These are phyloP conservation scores for Cephus nigrinus DNA, from an alignment of 2,888 invertebrate genomes.

Conservation along the genomic window DNA sequence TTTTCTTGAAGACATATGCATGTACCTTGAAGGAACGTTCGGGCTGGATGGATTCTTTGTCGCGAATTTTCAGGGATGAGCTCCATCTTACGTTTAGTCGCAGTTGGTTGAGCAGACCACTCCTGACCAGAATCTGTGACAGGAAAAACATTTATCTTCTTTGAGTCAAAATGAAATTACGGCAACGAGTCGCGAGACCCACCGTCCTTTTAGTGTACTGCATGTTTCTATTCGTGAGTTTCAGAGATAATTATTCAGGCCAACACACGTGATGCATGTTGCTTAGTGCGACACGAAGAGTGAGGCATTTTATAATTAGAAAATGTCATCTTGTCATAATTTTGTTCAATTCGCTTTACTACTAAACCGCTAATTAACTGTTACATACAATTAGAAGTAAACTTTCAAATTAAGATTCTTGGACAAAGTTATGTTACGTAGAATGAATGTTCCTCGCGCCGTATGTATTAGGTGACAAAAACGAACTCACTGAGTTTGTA, in stretches of 20 bases:
- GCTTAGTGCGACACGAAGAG: not conserved
- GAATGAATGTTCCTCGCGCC: not conserved
- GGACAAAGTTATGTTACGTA: not conserved
- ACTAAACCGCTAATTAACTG: not conserved
- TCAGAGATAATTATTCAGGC: not conserved
- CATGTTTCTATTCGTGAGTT: not conserved
- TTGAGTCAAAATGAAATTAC: not conserved
- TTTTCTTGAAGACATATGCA: not conserved
- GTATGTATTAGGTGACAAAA: not conserved
- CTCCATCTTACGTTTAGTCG: conserved; percentile 52
- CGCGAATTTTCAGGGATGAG: conserved; percentile 57
- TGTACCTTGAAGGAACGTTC: conserved; percentile 58
- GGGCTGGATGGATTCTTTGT: conserved; percentile 51
- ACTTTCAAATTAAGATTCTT: not conserved
- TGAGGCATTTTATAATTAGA: not conserved
- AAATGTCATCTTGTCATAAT: not conserved
- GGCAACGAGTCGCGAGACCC: not conserved
- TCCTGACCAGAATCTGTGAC: conserved; percentile 47
- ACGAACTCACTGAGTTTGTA: not conserved
- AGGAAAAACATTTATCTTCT: not conserved
- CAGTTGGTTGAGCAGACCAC: conserved; percentile 51
- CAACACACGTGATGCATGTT: not conserved
- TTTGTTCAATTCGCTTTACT: not conserved
- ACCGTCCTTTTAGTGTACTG: not conserved
- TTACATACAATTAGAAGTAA: not conserved